Percentiles rank a stretch among this genome's conserved stretches.
Conservation (phyloP, 2,113 vertebrate species). For the Cromileptes altivelis region DNA sequence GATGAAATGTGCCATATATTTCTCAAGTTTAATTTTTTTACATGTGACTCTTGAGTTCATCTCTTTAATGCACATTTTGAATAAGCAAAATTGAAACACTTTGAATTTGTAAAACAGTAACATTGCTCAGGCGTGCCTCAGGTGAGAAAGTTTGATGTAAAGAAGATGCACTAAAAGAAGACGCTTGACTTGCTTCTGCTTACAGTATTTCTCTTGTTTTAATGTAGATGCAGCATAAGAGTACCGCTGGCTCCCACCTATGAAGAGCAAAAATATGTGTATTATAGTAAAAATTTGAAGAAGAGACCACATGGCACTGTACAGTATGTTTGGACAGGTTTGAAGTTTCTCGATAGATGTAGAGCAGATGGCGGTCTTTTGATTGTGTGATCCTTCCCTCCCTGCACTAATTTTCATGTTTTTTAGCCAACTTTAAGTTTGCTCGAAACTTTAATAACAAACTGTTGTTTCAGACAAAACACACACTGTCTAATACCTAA, state of each 20-base stretch:
- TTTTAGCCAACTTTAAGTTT: not conserved
- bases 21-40: not conserved
- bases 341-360: conserved; percentile 4
- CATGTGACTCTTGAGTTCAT: not conserved
- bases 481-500: not conserved
- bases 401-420: not conserved
- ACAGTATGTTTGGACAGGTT: not conserved
- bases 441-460: not conserved
- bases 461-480: conserved; percentile 2
- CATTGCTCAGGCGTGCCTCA: not conserved
- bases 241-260: no score
- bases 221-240: not conserved
- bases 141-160: no score
- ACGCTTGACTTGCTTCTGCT: not conserved
- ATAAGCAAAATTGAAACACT: not conserved
- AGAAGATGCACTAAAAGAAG: no score
- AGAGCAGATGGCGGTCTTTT: conserved; percentile 23
- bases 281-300: not conserved
- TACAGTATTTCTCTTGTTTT: not conserved
- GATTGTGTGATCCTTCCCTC: not conserved
- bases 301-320: not conserved
- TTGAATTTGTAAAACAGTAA: not conserved
- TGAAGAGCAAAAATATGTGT: not conserved
- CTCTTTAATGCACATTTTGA: not conserved
- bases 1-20: not conserved